phyloP scores from a whole-genome alignment of 2,888 invertebrate genomes.

The Megastigmus dorsalis region DNA sequence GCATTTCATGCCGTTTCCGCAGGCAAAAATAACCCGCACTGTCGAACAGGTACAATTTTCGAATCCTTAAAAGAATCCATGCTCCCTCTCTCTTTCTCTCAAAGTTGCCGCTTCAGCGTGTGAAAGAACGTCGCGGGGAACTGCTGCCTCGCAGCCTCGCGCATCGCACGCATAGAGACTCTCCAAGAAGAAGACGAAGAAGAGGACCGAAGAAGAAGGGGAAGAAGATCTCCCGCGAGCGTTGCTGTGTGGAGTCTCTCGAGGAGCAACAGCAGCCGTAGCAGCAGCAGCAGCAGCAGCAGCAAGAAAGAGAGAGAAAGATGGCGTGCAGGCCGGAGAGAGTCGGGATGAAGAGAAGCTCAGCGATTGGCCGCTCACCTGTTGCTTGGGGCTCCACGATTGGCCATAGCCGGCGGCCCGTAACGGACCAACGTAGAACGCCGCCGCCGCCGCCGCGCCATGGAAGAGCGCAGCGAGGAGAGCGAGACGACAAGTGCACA shows the following conservation, averaged over 20 bases:
- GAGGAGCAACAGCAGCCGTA: neutral
- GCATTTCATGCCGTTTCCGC: no score
- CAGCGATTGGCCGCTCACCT: conserved; percentile 70
- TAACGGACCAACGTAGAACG: conserved; percentile 56
- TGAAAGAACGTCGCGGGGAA: conserved; percentile 30
- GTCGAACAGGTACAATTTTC: no score
- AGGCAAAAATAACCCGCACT: no score
- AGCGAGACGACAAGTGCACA: conserved; percentile 66
- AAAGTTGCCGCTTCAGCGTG: conserved; percentile 33
- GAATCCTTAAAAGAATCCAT: no score
- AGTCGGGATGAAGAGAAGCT: conserved; percentile 55
- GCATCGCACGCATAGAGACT: neutral
- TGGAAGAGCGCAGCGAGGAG: no score
- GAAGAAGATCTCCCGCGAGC: neutral
- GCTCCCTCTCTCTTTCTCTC: no score
- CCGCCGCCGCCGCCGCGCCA: no score
- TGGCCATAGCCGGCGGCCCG: conserved; percentile 63
- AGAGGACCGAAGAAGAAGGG: no score
- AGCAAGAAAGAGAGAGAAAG: neutral
- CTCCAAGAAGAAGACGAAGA: no score
- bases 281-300: conserved; percentile 1
- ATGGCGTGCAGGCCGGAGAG: conserved; percentile 34
- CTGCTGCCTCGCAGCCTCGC: neutral
- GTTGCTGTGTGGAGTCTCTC: neutral
- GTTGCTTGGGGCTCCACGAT: conserved; percentile 65